Evolutionary conservation across 2,888 invertebrate genomes (phyloP), one percentile per base, ranked within the genome.

Genomic region (Eurytoma californica): DNA sequence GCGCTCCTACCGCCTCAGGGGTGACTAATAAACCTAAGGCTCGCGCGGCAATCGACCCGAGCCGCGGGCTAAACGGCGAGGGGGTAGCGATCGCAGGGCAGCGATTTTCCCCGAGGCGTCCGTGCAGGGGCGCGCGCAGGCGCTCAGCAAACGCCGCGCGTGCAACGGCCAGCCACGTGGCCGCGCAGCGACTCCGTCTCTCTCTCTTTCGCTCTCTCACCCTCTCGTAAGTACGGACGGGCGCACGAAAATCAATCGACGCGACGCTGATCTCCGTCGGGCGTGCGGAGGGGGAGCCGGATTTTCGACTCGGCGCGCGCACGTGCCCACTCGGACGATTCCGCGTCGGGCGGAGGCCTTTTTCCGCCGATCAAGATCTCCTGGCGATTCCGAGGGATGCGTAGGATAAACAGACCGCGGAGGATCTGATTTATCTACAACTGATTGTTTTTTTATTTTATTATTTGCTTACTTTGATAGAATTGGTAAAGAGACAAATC

Each of bases 171-270:
- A 49, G 73, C 73, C 78, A 78, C 72, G 77, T 72, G 77, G 77
- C 76, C 18, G 28, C 72, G 39, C 67, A 55, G 55, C 60, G 28
- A n/a, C 13, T 12, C n/a, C 30, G n/a, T 55, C 74, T 63, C 72
- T 63, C 69, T 49, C 69, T 16, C 51, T 2, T 13, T 53, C 60
- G 24, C 51, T 39, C 39, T 60, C 28, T 30, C 16, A 16, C 0
- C 24, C 28, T 58, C 13, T 20, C n/a, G 58, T 20, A 18, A 18
- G 14, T 60, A n/a, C 49, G 9, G 49, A 20, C 70, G 47, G 51
- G 55, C 49, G 39, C 74, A 51, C 73, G 75, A 79, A 79, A 79
- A 79, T 79, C 75, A 79, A 79, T 79, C 79, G 72, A 24, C 53
- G 70, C 7, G 39, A 39, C 39, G 39, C 39, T 39, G 39, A 39